A percentile compares a stretch with the other conserved stretches of the same genome.
Evolutionary conservation across 2,888 invertebrate species (phyloP).

Genomic region (Esperia sulphurella): DNA sequence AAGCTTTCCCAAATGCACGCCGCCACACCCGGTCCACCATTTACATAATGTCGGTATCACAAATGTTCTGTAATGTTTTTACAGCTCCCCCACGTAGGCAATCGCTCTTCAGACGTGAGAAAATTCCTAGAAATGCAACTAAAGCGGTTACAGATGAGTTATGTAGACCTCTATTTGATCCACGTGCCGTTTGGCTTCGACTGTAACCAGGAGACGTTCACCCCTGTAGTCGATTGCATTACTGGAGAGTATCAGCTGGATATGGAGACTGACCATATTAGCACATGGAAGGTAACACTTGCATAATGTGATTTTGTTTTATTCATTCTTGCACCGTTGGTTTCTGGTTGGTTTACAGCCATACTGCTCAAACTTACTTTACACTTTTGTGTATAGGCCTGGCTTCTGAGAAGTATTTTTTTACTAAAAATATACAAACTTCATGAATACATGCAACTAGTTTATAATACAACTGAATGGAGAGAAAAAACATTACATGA

Average conservation of each 20-base stretch:
- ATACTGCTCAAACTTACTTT: no score
- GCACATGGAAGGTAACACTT: constrained; percentile 83
- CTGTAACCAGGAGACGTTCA: constrained; percentile 73
- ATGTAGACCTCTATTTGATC: constrained; percentile 88
- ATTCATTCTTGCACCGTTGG: no score
- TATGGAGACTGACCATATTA: constrained; percentile 80
- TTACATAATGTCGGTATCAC: neutral
- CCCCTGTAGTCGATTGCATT: constrained; percentile 74
- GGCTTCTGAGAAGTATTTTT: no score
- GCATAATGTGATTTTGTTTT: neutral
- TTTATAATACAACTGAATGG: no score
- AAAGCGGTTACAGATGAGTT: constrained; percentile 80
- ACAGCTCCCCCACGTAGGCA: constrained; percentile 84
- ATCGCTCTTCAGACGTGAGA: constrained; percentile 82
- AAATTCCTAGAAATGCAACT: constrained; percentile 83
- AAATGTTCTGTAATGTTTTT: constrained; percentile 25
- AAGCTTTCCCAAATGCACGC: no score
- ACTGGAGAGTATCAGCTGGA: constrained; percentile 81
- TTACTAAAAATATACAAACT: no score
- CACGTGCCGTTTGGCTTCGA: constrained; percentile 87
- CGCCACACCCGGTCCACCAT: neutral
- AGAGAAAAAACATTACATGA: no score
- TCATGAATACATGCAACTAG: no score
- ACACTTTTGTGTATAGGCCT: no score
- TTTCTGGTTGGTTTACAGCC: no score